Evolutionary conservation across 1,140 invertebrate genomes (phyloP).

Genomic region (Bradynema listronoti): DNA sequence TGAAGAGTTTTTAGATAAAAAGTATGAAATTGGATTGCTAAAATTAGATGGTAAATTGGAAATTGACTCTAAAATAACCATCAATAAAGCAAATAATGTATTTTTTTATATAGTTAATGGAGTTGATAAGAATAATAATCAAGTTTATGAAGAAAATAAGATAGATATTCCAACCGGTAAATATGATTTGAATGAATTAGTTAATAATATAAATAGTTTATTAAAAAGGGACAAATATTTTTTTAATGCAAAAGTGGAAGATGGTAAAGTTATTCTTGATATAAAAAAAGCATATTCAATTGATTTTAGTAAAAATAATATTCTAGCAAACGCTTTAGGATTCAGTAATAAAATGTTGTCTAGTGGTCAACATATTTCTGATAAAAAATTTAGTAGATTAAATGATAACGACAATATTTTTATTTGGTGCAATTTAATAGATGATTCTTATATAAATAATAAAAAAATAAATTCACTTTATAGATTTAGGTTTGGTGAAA

Average conservation of each 20-base stretch:
- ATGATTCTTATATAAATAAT: slow-evolving; percentile 18
- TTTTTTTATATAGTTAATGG: slow-evolving; percentile 10
- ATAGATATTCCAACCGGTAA: slow-evolving; percentile 9
- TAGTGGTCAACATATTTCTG: too few relatives aligned
- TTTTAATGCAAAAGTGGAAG: too few relatives aligned
- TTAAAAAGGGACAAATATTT: too few relatives aligned
- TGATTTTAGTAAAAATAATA: too few relatives aligned
- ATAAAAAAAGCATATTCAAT: too few relatives aligned
- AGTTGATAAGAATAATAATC: slow-evolving; percentile 17
- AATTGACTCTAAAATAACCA: too few relatives aligned
- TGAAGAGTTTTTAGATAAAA: slow-evolving; percentile 18
- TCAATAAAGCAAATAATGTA: slow-evolving; percentile 10
- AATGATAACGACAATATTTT: slow-evolving; percentile 13
- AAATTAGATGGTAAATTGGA: slow-evolving; percentile 27
- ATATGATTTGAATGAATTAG: too few relatives aligned
- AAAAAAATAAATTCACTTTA: slow-evolving; percentile 17
- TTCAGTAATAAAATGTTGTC: too few relatives aligned
- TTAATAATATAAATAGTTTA: too few relatives aligned
- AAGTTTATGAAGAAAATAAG: slow-evolving; percentile 14
- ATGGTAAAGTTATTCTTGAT: too few relatives aligned
- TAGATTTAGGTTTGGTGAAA: slow-evolving; percentile 7
- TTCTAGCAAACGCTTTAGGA: too few relatives aligned
- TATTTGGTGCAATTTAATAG: slow-evolving; percentile 22
- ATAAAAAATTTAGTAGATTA: slow-evolving; percentile 1
- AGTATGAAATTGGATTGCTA: slow-evolving; percentile 26